A percentile compares a stretch with the other conserved stretches of the same genome.
Conservation (phyloP, 2,888 invertebrate species). For the Cheiracanthium punctorium region DNA sequence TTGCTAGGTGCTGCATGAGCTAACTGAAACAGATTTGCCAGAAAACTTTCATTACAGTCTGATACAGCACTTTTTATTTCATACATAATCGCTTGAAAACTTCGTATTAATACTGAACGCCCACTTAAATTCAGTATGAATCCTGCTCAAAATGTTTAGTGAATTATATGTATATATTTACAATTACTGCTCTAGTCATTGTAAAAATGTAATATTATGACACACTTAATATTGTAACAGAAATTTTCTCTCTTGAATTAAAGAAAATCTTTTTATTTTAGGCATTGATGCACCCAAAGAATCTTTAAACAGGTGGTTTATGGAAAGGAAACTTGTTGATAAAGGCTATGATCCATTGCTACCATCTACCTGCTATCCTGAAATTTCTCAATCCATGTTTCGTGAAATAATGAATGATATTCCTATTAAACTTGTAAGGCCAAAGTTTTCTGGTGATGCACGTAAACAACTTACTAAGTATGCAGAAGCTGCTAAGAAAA, state of each 20-base stretch:
- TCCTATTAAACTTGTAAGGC: constrained; percentile 95
- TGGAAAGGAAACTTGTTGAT: constrained; percentile 95
- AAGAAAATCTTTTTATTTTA: constrained; percentile 73
- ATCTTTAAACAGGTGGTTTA: constrained; percentile 95
- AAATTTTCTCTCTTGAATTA: neutral
- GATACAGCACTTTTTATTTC: no score
- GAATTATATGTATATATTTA: no score
- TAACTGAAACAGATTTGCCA: no score
- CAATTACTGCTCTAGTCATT: no score
- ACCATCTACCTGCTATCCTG: constrained; percentile 92
- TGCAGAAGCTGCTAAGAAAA: constrained; percentile 97
- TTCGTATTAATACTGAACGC: no score
- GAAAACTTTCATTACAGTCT: no score
- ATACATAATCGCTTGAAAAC: no score
- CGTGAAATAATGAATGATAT: constrained; percentile 98
- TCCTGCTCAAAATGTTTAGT: no score
- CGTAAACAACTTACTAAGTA: constrained; percentile 94
- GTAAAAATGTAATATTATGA: no score
- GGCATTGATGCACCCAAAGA: constrained; percentile 95
- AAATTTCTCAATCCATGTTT: constrained; percentile 95
- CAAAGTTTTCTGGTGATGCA: constrained; percentile 96
- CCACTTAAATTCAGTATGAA: no score
- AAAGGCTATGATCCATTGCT: constrained; percentile 92
- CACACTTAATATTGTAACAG: no score
- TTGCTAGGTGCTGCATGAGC: no score